These are phyloP conservation scores for Prunella strophiata DNA, from an alignment of 2,797 vertebrate species.

Conservation along the genomic window DNA sequence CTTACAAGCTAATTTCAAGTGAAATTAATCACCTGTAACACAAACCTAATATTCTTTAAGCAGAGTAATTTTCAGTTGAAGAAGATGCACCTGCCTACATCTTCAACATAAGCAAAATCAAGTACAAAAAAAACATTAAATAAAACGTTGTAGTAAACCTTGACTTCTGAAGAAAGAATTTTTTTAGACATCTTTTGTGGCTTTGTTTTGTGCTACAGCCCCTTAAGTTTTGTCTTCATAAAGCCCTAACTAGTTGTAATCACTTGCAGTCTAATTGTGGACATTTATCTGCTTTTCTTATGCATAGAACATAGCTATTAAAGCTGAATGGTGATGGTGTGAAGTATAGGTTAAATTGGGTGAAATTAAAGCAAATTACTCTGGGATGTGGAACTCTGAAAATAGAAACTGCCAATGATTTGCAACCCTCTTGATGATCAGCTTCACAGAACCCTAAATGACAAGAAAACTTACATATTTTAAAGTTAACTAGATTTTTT, in stretches of 20 bases:
- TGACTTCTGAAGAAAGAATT: conserved; percentile 83
- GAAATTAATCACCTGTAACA: conserved; percentile 70
- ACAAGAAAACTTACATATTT: conserved; percentile 84
- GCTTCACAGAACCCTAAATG: conserved; percentile 86
- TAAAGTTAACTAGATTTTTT: conserved; percentile 81
- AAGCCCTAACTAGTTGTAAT: conserved; percentile 88
- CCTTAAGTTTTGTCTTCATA: conserved; percentile 88
- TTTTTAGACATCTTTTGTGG: conserved; percentile 83
- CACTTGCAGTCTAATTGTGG: conserved; percentile 95
- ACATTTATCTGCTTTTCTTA: conserved; percentile 93
- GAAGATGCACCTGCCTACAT: conserved; percentile 87
- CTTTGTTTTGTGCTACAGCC: conserved; percentile 87
- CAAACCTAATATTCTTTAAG: conserved; percentile 71
- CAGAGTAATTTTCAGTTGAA: conserved; percentile 81
- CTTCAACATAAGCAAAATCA: conserved; percentile 82
- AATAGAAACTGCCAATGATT: conserved; percentile 89
- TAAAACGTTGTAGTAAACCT: conserved; percentile 78
- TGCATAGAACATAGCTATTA: conserved; percentile 89
- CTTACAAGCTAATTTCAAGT: conserved; percentile 66
- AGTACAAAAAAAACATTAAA: conserved; percentile 82
- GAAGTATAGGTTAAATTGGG: conserved; percentile 98
- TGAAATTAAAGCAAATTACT: conserved; percentile 98
- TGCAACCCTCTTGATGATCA: conserved; percentile 90
- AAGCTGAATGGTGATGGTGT: conserved; percentile 92
- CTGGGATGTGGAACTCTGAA: conserved; percentile 89